phyloP scores from a whole-genome alignment of 2,797 vertebrate genomes.

The Leptatherina wallacei region DNA sequence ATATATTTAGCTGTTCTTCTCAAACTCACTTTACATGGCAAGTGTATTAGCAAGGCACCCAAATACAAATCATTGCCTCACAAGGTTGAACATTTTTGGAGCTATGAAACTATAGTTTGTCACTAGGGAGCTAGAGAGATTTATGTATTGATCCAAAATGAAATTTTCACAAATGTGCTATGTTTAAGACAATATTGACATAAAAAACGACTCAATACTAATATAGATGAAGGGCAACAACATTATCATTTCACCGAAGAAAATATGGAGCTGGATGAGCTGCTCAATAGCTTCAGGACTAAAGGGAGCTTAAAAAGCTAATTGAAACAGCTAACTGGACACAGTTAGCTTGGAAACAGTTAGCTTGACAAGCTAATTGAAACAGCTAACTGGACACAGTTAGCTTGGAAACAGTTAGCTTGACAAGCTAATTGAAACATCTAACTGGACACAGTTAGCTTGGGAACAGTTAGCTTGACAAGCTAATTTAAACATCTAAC shows the following conservation, averaged over 20 bases:
- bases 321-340: background rate
- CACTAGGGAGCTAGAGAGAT: background rate
- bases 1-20: conserved; percentile 83
- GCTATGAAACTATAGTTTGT: background rate
- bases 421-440: background rate
- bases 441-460: no score
- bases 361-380: background rate
- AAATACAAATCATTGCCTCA: conserved; percentile 32
- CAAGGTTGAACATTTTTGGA: conserved; percentile 17
- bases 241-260: background rate
- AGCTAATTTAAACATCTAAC: background rate
- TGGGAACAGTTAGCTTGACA: no score
- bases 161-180: background rate
- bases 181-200: background rate
- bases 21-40: conserved; percentile 75
- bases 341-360: no score
- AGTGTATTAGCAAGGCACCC: conserved; percentile 36
- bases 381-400: no score
- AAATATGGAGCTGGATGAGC: background rate
- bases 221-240: background rate
- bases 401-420: no score
- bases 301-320: background rate
- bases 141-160: no score
- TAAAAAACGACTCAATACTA: no score
- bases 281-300: background rate